Evolutionary conservation across 1,140 invertebrate genomes (phyloP), one percentile per base, ranked within the genome.

Genomic region (Eupristina koningsbergeri): DNA sequence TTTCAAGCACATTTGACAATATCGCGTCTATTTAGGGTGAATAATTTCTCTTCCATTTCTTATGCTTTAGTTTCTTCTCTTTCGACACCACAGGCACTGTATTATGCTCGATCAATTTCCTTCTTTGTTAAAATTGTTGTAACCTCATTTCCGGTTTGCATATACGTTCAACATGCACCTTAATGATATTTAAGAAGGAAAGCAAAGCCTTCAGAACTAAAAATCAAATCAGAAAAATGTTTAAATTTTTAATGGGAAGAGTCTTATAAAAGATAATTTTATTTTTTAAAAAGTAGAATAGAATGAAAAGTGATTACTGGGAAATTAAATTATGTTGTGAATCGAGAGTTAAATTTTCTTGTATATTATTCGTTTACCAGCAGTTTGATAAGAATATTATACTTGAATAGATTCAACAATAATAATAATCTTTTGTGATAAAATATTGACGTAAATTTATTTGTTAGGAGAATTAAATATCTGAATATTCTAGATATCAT

Each of bases 1-100:
- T 79, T 78, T 86, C 81, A 63, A 84, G 34, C 39, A 78, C 39
- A 61, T 81, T 85, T 63, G 74, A 85, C 86, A 87, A 86, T 77
- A 31, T 77, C 50, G 36, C 69, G 81, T 85, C 83, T 75, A 84
- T 81, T 85, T 84, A 41, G 76, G 45, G 22, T 67, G 29, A 31
- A 63, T 83, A 74, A 85, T 83, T 82, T 69, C 63, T 79, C 63
- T 80, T 80, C 19, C 39, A 39, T 71, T 79, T 79, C 69, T 81
- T 71, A 31, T 17, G 53, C 77, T 73, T 75, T 78, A 31, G 50
- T 84, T 64, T 79, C 83, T 61, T 79, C 67, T 61, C 73, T 79
- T 67, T 64, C 41, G 22, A 58, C 29, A 22, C 64, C 45, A 71
- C 45, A 13, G 26, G 22, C 34, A 29, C 19, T 83, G 22, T 13